Evolutionary conservation across 2,888 invertebrate genomes (phyloP), one percentile per base, ranked within the genome.

Genomic region (Conops quadrifasciatus): DNA sequence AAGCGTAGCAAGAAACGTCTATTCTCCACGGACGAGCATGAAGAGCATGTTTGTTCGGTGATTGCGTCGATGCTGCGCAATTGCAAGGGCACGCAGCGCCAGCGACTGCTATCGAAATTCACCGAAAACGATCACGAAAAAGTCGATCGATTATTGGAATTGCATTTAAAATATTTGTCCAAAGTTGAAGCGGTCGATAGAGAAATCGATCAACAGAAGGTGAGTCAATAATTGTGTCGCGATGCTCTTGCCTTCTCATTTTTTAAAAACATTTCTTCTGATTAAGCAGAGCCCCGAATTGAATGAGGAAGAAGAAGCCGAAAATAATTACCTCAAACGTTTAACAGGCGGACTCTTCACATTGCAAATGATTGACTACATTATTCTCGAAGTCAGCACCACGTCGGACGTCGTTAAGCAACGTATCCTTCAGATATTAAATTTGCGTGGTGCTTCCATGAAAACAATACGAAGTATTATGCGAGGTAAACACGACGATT

Each of bases 111-210:
- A 19, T 93, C 93, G 77, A 99, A 99, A 88, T 99, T 99, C 84
- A 93, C 93, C 0, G 99, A 99, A 87, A 97, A 97, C 82, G 98
- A 99, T 85, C 94, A 96, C 80, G 98, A 98, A 85, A 99, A 99
- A 87, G 96, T 99, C 0, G 99, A 99, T 85, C 88, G 99, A 73
- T 88, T 99, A 58, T 88, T 99, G 83, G 99, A 99, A 85, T 87
- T 99, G 74, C 98, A 99, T 87, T 95, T 98, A 82, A 97, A 98
- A 84, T 99, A 98, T 86, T 89, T 96, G 84, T 96, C 96, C 79
- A 96, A 96, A 87, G 95, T 98, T 0, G 93, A 96, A 79, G 87
- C 90, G 64, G 90, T 94, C 1, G 96, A 97, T 84, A 90, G 90
- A 24, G 90, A 91, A 78, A 91, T 95, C 80, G 93, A 94, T 78